Conservation (phyloP, 2,888 invertebrate genomes). For the Latrodectus elegans region DNA sequence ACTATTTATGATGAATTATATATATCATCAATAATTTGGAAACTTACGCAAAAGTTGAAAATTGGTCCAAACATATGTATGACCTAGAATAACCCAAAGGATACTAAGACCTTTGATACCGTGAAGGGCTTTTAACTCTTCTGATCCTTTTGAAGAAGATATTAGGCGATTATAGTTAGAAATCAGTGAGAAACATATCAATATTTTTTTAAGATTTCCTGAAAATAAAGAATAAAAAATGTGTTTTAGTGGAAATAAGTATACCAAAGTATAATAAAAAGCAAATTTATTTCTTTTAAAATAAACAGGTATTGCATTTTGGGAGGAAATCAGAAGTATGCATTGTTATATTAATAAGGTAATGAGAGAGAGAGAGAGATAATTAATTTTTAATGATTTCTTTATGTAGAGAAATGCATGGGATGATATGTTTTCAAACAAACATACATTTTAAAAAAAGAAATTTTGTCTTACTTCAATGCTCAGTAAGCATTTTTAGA, state of each 20-base stretch:
- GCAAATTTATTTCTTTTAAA: neutral
- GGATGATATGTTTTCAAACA: no score
- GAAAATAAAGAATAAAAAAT: neutral
- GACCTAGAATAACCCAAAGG: conserved; percentile 47
- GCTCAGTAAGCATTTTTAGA: no score
- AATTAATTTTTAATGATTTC: no score
- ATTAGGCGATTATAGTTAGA: conserved; percentile 41
- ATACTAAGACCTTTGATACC: conserved; percentile 50
- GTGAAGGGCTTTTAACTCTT: conserved; percentile 57
- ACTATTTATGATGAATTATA: neutral
- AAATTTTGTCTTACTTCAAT: no score
- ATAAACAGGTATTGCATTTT: neutral
- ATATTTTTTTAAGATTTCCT: conserved; percentile 11
- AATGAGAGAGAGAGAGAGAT: no score
- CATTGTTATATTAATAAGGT: no score
- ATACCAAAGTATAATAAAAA: neutral
- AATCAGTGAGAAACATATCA: conserved; percentile 39
- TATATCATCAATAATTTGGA: no score
- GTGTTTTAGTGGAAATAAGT: neutral
- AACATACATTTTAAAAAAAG: no score
- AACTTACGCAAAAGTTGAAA: conserved; percentile 49
- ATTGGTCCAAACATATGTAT: conserved; percentile 51
- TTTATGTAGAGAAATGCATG: no score
- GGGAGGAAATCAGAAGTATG: neutral
- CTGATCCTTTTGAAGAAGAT: conserved; percentile 52